Evolutionary conservation across 2,797 vertebrate genomes (phyloP).

Genomic region (Spondyliosoma cantharus): DNA sequence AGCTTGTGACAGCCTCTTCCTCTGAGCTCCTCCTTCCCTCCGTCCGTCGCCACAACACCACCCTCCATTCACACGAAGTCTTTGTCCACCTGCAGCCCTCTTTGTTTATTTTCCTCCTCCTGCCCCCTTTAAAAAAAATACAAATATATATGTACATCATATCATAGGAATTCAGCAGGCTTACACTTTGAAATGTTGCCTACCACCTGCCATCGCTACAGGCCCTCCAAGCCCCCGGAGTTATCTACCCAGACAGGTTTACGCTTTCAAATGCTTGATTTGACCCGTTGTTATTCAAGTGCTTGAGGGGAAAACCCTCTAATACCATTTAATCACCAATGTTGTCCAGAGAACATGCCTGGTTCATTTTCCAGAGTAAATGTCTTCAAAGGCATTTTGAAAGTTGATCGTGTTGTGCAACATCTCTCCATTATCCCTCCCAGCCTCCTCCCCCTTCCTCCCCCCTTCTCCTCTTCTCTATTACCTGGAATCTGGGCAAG

Average conservation of each 20-base stretch:
- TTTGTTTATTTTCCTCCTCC: conserved; percentile 56
- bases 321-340: conserved; percentile 66
- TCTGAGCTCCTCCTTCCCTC: conserved; percentile 14
- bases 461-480: conserved; percentile 43
- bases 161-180: conserved; percentile 62
- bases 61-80: conserved; percentile 61
- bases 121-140: conserved; percentile 21
- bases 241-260: conserved; percentile 36
- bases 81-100: conserved; percentile 50
- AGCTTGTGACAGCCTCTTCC: conserved; percentile 47
- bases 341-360: conserved; percentile 52
- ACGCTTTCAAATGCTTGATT: conserved; percentile 41
- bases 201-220: conserved; percentile 69
- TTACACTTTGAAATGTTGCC: conserved; percentile 76
- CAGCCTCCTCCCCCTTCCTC: background rate
- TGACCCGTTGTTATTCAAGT: conserved; percentile 51
- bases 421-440: conserved; percentile 54
- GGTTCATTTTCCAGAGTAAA: conserved; percentile 6
- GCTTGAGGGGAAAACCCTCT: conserved; percentile 37
- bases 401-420: conserved; percentile 73
- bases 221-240: conserved; percentile 38
- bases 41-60: conserved; percentile 41
- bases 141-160: background rate
- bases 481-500: conserved; percentile 72
- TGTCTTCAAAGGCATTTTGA: conserved; percentile 71